Evolutionary conservation across 2,888 invertebrate genomes (phyloP).

Genomic region (Drosophila mettleri): DNA sequence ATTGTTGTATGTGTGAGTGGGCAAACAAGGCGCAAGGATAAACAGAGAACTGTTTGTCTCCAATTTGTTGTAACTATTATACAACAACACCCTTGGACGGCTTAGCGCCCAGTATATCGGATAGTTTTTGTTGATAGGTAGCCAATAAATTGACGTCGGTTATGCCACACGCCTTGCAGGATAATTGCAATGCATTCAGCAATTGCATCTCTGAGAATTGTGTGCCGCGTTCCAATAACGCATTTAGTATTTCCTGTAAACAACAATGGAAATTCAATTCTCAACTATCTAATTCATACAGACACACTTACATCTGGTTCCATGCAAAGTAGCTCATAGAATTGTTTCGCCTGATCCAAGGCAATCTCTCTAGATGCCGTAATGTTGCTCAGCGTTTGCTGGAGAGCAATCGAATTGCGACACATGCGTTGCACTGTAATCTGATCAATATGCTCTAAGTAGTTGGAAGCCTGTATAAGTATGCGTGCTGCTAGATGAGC

Average conservation of each 20-base stretch:
- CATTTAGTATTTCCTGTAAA: slow-evolving; percentile 91
- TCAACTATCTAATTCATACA: not conserved
- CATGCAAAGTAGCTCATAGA: slow-evolving; percentile 93
- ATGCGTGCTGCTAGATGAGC: slow-evolving; percentile 92
- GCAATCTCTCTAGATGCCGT: slow-evolving; percentile 93
- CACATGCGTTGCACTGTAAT: slow-evolving; percentile 93
- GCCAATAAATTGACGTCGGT: slow-evolving; percentile 87
- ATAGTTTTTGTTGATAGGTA: slow-evolving; percentile 91
- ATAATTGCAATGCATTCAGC: slow-evolving; percentile 92
- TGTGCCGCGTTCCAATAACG: slow-evolving; percentile 93
- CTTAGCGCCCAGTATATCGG: slow-evolving; percentile 90
- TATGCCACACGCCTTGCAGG: slow-evolving; percentile 87
- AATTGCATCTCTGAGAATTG: slow-evolving; percentile 95
- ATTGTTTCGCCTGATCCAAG: slow-evolving; percentile 94
- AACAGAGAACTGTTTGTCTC: slow-evolving; percentile 29
- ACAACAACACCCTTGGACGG: slow-evolving; percentile 92
- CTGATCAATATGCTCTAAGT: slow-evolving; percentile 92
- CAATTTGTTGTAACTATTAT: slow-evolving; percentile 81
- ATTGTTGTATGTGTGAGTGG: slow-evolving; percentile 39
- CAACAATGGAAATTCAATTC: not conserved
- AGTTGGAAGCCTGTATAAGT: slow-evolving; percentile 92
- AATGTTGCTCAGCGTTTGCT: slow-evolving; percentile 93
- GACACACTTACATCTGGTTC: slow-evolving; percentile 89
- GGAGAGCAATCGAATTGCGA: slow-evolving; percentile 92
- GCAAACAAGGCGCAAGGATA: slow-evolving; percentile 40